Evolutionary conservation across 2,113 vertebrate genomes (phyloP).

Genomic region (Semicossyphus pulcher): DNA sequence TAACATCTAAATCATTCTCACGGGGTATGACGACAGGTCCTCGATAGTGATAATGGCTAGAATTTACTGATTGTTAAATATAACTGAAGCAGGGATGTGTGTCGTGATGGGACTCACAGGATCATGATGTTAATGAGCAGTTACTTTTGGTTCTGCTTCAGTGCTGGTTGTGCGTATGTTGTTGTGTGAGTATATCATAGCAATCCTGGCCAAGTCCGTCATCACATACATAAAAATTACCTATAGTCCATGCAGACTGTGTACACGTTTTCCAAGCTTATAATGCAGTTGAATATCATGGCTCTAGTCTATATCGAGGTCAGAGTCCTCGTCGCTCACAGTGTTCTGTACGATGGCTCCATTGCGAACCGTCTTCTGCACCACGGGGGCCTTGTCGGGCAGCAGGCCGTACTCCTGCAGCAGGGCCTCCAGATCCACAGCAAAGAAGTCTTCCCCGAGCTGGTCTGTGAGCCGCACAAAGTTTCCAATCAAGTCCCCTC

Average conservation of each 20-base stretch:
- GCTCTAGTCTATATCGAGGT: slow-evolving; percentile 92
- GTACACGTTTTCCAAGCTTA: slow-evolving; percentile 18
- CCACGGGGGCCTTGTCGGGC: slow-evolving; percentile 88
- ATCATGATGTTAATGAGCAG: slow-evolving; percentile 7
- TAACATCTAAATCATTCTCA: slow-evolving; percentile 30
- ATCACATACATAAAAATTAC: slow-evolving; percentile 21
- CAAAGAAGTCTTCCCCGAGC: slow-evolving; percentile 97
- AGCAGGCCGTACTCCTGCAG: slow-evolving; percentile 95
- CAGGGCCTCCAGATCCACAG: slow-evolving; percentile 94
- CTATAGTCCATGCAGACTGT: slow-evolving; percentile 51
- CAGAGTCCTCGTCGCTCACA: slow-evolving; percentile 91
- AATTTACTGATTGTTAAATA: slow-evolving; percentile 34
- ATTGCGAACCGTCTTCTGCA: slow-evolving; percentile 84
- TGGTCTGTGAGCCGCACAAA: slow-evolving; percentile 98
- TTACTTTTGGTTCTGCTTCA: slow-evolving; percentile 41
- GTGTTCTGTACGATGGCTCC: slow-evolving; percentile 81
- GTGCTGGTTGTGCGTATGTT: slow-evolving; percentile 7
- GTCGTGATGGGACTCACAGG: slow-evolving; percentile 6
- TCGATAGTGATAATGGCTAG: not conserved
- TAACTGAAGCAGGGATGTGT: slow-evolving; percentile 40
- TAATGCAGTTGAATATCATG: not conserved
- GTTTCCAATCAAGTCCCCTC: slow-evolving; percentile 94
- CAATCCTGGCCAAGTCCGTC: slow-evolving; percentile 20
- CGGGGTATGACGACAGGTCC: slow-evolving; percentile 12
- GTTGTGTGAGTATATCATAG: slow-evolving; percentile 3